Evolutionary conservation across 2,797 vertebrate genomes (phyloP), one percentile per base, ranked within the genome.

Genomic region (Tamandua tetradactyla): DNA sequence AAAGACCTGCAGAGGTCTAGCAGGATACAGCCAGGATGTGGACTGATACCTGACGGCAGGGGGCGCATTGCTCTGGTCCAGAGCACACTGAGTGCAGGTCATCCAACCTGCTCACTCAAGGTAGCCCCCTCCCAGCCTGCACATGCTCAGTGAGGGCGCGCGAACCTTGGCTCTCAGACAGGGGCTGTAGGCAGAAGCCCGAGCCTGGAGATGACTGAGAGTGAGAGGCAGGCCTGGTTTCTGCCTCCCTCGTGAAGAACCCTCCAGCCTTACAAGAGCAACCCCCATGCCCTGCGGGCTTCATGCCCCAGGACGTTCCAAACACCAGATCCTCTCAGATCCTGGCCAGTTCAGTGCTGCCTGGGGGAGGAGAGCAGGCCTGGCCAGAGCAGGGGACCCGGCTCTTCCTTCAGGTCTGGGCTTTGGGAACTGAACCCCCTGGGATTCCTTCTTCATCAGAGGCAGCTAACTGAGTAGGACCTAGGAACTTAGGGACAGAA

Each of bases 391-490:
- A 64, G 14, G 17, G 22, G 5, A 40, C 30, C 47, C 30, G 20
- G n/a, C 57, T 85, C 59, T 81, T 44, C 55, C 49, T 85, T 35
- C 42, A 80, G 52, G 62, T 80, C 79, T 64, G 30, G 30, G n/a
- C 9, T 44, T n/a, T 44, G n/a, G 25, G 52, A 22, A 14, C 35
- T 78, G 37, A 74, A 17, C 42, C 32, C 49, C 35, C 72, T 32
- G 20, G 69, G 37, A 74, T 40, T 79, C 61, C 61, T 27, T 59
- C 57, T 72, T 23, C 17, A 7, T 37, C 23, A 40, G 66, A 42
- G 15, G 25, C 17, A 30, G 32, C 86, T 61, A 30, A 49, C 7
- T 47, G n/a, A 1, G 32, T 13, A 68, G 68, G 30, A 12, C 15
- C 30, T 10, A 12, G 57, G 15, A 20, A 22, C 62, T 37, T 1